Evolutionary conservation across 1,140 invertebrate genomes (phyloP), one percentile per base, ranked within the genome.

Genomic region (Parapsyche elsis): DNA sequence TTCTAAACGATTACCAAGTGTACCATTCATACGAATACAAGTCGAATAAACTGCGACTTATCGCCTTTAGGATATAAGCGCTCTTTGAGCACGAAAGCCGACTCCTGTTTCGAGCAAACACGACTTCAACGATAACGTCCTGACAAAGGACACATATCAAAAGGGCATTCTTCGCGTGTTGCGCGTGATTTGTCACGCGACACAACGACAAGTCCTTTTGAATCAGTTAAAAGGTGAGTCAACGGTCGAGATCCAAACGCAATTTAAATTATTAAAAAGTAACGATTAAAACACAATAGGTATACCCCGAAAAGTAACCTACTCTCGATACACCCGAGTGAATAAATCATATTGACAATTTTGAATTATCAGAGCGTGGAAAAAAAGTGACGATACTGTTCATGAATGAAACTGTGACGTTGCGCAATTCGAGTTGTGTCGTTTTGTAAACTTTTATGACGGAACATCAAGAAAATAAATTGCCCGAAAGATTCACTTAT

Each of bases 171-270:
- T 64, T 61, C 59, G 57, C 46, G 23, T 77, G 45, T 77, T 53
- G 26, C 57, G 75, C 46, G 75, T 64, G 75, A 77, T 77, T 77
- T 77, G 75, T 77, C 75, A 64, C 49, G 26, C 24, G 71, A 45
- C 44, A 73, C n/a, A 38, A 73, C 38, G 26, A 73, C 44, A 16
- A 16, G 19, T 10, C 61, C 16, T 12, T 23, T 26, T 67, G 19
- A 49, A 75, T 49, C 73, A 75, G 46, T 46, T 75, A 75, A 75
- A 75, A 57, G 46, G 73, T 75, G 73, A 73, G 71, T 46, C 45
- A 46, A 38, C 30, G 7, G 1, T 4, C 7, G 30, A 38, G 30
- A 38, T 38, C 1, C 30, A 7, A 38, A 7, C 30, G 30, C 30
- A 38, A 38, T 38, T 38, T 38, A 4, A 38, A 38, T 38, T 7